Percentiles rank a stretch among this genome's conserved stretches.
phyloP scores from a whole-genome alignment of 2,113 vertebrate species.

The Nerophis ophidion region DNA sequence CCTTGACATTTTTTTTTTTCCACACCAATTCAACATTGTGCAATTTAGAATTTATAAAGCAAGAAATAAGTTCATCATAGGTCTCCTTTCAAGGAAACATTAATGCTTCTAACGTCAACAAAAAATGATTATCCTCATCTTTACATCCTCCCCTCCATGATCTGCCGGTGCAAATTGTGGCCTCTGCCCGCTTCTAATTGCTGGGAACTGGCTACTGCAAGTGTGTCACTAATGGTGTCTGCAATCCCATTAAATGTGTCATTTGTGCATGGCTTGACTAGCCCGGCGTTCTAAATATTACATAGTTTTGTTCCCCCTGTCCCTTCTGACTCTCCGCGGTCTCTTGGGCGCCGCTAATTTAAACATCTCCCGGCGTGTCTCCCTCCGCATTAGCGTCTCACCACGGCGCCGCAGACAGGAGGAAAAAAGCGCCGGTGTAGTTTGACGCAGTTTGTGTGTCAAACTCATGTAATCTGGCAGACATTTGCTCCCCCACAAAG shows the following conservation, averaged over 20 bases:
- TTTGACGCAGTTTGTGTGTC: constrained; percentile 29
- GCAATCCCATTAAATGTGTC: constrained; percentile 3
- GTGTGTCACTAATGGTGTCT: background rate
- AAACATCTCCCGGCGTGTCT: constrained; percentile 43
- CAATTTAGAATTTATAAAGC: no score
- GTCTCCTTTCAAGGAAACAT: no score
- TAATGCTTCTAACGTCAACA: no score
- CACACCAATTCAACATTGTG: no score
- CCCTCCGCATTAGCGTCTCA: constrained; percentile 28
- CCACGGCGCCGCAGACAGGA: constrained; percentile 6
- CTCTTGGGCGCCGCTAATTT: constrained; percentile 36
- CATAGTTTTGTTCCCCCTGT: background rate
- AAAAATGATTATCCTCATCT: no score
- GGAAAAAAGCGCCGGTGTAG: constrained; percentile 5
- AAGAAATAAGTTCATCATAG: no score
- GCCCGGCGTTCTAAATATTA: constrained; percentile 1
- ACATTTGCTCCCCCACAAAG: constrained; percentile 38
- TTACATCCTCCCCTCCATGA: no score
- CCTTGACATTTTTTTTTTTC: no score
- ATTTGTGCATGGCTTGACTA: background rate
- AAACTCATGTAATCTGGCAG: constrained; percentile 16
- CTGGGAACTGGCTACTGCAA: no score
- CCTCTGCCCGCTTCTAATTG: no score
- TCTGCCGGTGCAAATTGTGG: no score
- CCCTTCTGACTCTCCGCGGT: constrained; percentile 18